These are phyloP conservation scores for Setophaga kirtlandii DNA, from an alignment of 2,113 vertebrate genomes.

Conservation along the genomic window DNA sequence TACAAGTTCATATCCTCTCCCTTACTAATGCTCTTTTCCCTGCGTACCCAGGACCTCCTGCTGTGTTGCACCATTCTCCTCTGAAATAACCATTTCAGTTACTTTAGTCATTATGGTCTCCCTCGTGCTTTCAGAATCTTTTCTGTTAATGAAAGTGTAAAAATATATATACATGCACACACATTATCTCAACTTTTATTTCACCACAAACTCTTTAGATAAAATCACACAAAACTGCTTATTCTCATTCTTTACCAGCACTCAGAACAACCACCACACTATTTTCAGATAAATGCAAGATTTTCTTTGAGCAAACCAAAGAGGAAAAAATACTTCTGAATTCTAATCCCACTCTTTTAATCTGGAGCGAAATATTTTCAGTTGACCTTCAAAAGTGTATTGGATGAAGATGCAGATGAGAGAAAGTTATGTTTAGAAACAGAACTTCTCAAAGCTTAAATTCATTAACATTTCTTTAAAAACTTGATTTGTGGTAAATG, in stretches of 20 bases:
- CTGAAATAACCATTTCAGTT: not conserved
- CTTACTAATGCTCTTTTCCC: constrained; percentile 17
- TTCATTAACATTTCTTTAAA: not conserved
- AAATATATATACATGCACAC: not conserved
- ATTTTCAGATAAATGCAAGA: not conserved
- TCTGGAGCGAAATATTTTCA: not conserved
- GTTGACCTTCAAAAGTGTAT: not conserved
- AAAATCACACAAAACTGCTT: not conserved
- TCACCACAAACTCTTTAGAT: not conserved
- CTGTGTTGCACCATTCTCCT: not conserved
- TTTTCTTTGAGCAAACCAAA: not conserved
- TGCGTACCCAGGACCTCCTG: not conserved
- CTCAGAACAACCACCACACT: not conserved
- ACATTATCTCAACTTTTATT: not conserved
- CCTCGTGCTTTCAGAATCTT: not conserved
- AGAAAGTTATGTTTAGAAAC: not conserved
- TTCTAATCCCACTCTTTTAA: not conserved
- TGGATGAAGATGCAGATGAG: not conserved
- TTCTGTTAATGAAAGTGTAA: not conserved
- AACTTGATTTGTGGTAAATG: not conserved
- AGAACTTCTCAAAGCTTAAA: not conserved
- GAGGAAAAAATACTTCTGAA: not conserved
- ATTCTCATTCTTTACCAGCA: not conserved
- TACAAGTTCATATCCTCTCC: not conserved
- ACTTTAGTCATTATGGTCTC: not conserved